Conservation (phyloP, 2,888 invertebrate species). For the Dromius quadrimaculatus region DNA sequence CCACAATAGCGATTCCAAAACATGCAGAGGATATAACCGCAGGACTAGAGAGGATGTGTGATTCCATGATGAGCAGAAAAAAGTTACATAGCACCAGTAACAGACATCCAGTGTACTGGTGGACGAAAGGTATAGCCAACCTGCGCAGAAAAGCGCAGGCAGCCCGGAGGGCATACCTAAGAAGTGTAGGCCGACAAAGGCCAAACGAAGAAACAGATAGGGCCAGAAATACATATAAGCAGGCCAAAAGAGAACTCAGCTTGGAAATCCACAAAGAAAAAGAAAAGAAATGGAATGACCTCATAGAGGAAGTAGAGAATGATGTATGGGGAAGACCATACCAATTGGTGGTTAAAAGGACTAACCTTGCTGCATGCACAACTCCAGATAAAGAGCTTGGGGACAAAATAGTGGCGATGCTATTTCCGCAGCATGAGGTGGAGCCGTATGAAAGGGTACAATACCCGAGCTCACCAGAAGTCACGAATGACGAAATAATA, state of each 20-base stretch:
- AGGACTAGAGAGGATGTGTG: no score
- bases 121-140: not conserved
- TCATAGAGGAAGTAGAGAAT: not conserved
- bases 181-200: not conserved
- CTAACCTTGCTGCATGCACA: not conserved
- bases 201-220: not conserved
- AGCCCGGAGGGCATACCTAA: not conserved
- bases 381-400: not conserved
- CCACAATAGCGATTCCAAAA: no score
- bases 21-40: no score
- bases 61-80: no score
- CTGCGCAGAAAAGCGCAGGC: not conserved
- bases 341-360: not conserved
- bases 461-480: not conserved
- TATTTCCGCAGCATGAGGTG: not conserved
- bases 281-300: not conserved
- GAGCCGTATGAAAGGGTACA: not conserved
- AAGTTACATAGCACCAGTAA: not conserved
- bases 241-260: not conserved
- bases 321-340: not conserved
- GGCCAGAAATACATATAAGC: not conserved
- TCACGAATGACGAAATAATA: constrained; percentile 21
- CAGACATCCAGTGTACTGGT: not conserved
- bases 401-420: not conserved
- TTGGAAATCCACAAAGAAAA: not conserved